A percentile compares a stretch with the other conserved stretches of the same genome.
These are phyloP conservation scores for Mythimna albipuncta DNA, from an alignment of 2,888 invertebrate species.

Conservation along the genomic window DNA sequence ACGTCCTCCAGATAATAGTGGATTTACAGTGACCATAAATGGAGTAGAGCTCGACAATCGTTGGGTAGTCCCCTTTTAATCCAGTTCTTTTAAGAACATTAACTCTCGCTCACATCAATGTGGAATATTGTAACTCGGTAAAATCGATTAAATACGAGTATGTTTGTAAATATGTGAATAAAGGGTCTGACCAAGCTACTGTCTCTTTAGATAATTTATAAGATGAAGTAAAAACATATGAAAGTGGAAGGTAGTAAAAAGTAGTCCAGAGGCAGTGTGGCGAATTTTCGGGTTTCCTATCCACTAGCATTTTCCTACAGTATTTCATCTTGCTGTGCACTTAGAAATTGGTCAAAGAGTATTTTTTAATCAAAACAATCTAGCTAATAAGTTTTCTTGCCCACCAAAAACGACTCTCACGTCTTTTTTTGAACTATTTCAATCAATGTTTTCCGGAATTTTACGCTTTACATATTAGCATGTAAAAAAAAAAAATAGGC, in stretches of 20 bases:
- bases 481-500: conserved; percentile 11
- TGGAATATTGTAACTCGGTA: conserved; percentile 1
- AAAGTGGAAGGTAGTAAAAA: conserved; percentile 9
- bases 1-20: too few relatives aligned
- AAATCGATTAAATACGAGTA: conserved; percentile 4
- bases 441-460: not conserved
- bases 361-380: too few relatives aligned
- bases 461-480: not conserved
- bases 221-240: not conserved
- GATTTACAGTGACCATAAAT: too few relatives aligned
- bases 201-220: not conserved
- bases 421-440: too few relatives aligned
- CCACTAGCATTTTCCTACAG: too few relatives aligned
- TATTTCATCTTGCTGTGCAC: too few relatives aligned
- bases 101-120: not conserved
- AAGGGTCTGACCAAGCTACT: conserved; percentile 6
- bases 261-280: too few relatives aligned
- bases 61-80: not conserved
- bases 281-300: too few relatives aligned
- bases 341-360: too few relatives aligned
- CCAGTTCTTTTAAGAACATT: not conserved
- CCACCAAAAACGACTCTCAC: too few relatives aligned
- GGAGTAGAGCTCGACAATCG: too few relatives aligned
- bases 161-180: conserved; percentile 1
- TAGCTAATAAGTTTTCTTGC: too few relatives aligned